These are phyloP conservation scores for Brachionus koreanus DNA, from an alignment of 1,140 invertebrate species.

Conservation along the genomic window DNA sequence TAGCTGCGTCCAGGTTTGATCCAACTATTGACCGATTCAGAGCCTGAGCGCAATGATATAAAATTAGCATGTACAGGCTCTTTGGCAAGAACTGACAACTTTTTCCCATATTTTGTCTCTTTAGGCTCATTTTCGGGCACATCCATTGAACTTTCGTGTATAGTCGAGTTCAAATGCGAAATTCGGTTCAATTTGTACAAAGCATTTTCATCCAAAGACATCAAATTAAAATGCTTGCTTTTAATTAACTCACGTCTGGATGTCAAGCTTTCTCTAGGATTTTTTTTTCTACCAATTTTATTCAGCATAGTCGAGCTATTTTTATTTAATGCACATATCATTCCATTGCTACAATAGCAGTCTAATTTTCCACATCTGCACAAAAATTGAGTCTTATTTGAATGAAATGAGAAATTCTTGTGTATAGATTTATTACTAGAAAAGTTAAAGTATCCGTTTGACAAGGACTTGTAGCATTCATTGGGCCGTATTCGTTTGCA, in stretches of 20 bases:
- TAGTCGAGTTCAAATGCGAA: conserved; percentile 13
- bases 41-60: conserved; percentile 18
- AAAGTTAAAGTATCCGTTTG: background rate
- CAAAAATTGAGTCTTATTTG: background rate
- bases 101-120: background rate
- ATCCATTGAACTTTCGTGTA: conserved; percentile 34
- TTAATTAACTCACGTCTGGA: background rate
- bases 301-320: background rate
- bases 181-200: background rate
- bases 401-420: conserved; percentile 18
- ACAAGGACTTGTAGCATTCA: background rate
- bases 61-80: background rate
- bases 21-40: conserved; percentile 37
- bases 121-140: background rate
- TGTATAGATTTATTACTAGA: background rate
- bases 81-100: background rate
- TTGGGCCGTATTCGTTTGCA: background rate
- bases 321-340: background rate
- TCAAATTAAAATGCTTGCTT: conserved; percentile 42
- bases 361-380: background rate
- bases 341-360: background rate
- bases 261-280: background rate
- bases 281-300: background rate
- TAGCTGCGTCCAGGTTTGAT: conserved; percentile 16
- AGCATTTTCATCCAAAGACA: conserved; percentile 41